phyloP scores from a whole-genome alignment of 1,140 invertebrate species.

The Ooceraea biroi region DNA sequence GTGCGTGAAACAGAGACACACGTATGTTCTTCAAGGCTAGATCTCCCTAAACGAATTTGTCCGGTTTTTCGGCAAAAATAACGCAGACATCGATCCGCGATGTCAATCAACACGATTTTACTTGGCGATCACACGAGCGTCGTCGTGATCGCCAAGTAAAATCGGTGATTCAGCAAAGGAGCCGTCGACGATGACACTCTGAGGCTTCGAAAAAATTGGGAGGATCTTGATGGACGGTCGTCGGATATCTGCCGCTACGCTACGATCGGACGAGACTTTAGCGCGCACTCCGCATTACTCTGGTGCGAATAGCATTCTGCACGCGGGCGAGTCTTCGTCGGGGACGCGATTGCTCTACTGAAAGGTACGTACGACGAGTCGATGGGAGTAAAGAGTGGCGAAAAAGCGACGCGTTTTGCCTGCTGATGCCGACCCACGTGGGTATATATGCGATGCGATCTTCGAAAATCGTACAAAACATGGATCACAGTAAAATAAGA shows the following conservation, averaged over 20 bases:
- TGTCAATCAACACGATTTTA: too few species aligned
- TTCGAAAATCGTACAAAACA: slow-evolving; percentile 80
- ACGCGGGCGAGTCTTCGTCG: slow-evolving; percentile 31
- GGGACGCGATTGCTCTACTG: slow-evolving; percentile 39
- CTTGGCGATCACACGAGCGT: too few species aligned
- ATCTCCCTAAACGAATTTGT: slow-evolving; percentile 29
- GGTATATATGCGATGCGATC: slow-evolving; percentile 68
- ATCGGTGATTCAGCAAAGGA: slow-evolving; percentile 34
- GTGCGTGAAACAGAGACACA: background rate
- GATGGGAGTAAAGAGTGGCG: slow-evolving; percentile 35
- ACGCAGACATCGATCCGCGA: background rate
- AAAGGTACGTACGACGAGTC: slow-evolving; percentile 43
- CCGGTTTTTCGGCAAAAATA: background rate
- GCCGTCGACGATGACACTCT: background rate
- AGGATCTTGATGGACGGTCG: slow-evolving; percentile 3
- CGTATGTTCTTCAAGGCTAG: background rate
- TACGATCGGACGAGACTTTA: slow-evolving; percentile 32
- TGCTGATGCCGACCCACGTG: slow-evolving; percentile 58
- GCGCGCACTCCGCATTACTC: slow-evolving; percentile 36
- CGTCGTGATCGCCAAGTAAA: background rate
- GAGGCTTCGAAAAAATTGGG: background rate
- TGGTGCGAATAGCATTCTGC: slow-evolving; percentile 31
- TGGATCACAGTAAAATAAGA: slow-evolving; percentile 80
- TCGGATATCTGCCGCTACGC: slow-evolving; percentile 9
- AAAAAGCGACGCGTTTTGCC: slow-evolving; percentile 33